Conservation (phyloP, 2,113 vertebrate species). For the Phrynocephalus versicolor region DNA sequence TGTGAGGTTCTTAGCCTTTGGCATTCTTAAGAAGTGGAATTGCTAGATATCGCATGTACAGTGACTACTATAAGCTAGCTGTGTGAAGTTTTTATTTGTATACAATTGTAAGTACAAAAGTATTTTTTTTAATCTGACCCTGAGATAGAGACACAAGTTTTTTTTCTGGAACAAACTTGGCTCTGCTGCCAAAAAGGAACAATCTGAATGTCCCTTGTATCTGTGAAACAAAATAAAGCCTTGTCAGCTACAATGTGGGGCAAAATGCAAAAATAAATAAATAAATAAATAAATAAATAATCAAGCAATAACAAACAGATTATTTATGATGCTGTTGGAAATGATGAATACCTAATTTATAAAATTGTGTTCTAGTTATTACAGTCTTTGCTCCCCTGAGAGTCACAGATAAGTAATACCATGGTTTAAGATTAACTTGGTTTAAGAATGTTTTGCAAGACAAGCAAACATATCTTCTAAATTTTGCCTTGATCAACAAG, state of each 20-base stretch:
- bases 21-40: not conserved
- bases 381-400: not conserved
- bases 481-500: too few species aligned
- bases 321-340: not conserved
- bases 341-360: not conserved
- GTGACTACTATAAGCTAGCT: not conserved
- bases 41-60: not conserved
- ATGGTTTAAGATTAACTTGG: too few species aligned
- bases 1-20: not conserved
- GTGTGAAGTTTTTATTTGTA: not conserved
- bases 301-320: not conserved
- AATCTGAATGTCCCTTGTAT: not conserved
- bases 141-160: not conserved
- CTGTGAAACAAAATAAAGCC: not conserved
- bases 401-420: not conserved
- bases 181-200: not conserved
- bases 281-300: not conserved
- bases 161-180: not conserved
- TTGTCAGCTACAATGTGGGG: not conserved
- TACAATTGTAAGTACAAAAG: not conserved
- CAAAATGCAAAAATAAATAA: not conserved
- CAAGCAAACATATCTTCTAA: too few species aligned
- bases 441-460: too few species aligned
- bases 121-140: not conserved
- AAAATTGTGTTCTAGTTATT: not conserved